phyloP scores from a whole-genome alignment of 2,797 vertebrate genomes.

The Selene dorsalis region DNA sequence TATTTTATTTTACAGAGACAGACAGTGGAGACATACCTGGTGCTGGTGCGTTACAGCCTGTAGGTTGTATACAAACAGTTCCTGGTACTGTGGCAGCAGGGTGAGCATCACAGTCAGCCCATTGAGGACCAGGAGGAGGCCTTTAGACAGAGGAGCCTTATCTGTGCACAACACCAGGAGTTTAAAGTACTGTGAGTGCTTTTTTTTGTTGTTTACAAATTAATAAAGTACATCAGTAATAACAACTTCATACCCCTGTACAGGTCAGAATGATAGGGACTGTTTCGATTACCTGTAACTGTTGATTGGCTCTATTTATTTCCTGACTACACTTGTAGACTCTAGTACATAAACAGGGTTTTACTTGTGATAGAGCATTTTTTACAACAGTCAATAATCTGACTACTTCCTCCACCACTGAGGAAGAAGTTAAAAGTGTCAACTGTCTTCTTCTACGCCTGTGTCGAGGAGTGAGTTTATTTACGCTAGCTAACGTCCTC shows the following conservation, averaged over 20 bases:
- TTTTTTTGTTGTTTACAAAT: too few relatives aligned
- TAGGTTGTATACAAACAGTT: slow-evolving; percentile 90
- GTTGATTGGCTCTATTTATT: too few relatives aligned
- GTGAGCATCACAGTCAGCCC: slow-evolving; percentile 89
- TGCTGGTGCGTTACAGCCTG: slow-evolving; percentile 88
- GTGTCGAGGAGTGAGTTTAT: background rate
- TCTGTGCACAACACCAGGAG: slow-evolving; percentile 81
- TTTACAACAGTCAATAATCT: background rate
- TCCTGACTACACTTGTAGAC: background rate
- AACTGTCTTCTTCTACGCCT: background rate
- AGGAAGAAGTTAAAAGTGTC: background rate
- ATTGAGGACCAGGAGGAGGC: slow-evolving; percentile 90
- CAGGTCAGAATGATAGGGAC: too few relatives aligned
- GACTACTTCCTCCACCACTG: background rate
- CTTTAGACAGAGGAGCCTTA: slow-evolving; percentile 95
- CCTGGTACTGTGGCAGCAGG: slow-evolving; percentile 92
- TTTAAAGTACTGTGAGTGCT: too few relatives aligned
- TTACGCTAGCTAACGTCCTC: background rate
- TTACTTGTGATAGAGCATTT: background rate
- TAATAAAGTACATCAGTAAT: too few relatives aligned
- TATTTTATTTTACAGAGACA: background rate
- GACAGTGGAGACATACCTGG: slow-evolving; percentile 83
- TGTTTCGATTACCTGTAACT: too few relatives aligned
- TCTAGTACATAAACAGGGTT: background rate
- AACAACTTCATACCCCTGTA: too few relatives aligned